Conservation (phyloP, 2,113 vertebrate species). For the Cochlearius cochlearius region DNA sequence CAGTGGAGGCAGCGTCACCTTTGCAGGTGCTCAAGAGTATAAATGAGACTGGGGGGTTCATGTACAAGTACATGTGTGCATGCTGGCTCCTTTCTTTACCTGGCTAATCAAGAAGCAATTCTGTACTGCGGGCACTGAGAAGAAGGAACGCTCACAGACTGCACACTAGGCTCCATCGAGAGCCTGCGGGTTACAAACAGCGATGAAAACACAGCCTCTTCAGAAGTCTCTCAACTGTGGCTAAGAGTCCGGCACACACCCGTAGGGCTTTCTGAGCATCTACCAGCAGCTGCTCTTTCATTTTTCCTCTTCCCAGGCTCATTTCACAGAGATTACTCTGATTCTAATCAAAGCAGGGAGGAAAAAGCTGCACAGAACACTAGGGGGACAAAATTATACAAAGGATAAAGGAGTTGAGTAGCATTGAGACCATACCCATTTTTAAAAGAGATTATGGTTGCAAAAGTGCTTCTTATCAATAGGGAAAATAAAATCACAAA, state of each 20-base stretch:
- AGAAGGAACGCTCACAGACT: neutral
- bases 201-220: neutral
- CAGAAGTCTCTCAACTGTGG: neutral
- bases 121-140: neutral
- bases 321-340: conserved; percentile 5
- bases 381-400: neutral
- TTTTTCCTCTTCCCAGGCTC: neutral
- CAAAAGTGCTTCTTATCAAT: neutral
- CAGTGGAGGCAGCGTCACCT: neutral
- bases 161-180: neutral
- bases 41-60: neutral
- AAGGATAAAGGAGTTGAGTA: neutral
- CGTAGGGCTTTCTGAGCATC: neutral
- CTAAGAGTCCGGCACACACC: neutral
- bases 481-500: neutral
- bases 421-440: neutral
- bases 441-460: neutral
- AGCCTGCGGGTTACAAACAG: neutral
- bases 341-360: conserved; percentile 15
- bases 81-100: neutral
- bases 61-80: neutral
- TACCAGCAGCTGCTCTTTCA: conserved; percentile 6
- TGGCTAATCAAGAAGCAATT: neutral
- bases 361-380: neutral
- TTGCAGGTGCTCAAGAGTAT: neutral